Evolutionary conservation across 2,113 vertebrate species (phyloP).

Genomic region (Regulus satrapa): DNA sequence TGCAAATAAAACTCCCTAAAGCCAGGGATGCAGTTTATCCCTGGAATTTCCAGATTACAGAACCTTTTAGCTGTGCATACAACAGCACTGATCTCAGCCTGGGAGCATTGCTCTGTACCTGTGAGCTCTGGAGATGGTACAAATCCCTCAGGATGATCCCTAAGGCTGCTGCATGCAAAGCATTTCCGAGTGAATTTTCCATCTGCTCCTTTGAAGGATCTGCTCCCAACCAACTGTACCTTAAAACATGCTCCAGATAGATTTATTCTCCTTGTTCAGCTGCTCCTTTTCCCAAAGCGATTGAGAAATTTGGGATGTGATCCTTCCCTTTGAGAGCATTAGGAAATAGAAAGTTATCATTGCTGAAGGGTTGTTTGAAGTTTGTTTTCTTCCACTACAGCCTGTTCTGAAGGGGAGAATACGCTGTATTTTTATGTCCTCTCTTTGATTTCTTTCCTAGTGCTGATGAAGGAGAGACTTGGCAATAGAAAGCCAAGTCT

Average conservation of each 20-base stretch:
- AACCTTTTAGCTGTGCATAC: background rate
- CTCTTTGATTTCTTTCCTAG: background rate
- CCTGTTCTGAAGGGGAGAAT: background rate
- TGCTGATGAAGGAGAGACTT: background rate
- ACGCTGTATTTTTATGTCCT: background rate
- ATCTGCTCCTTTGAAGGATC: background rate
- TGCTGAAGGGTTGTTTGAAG: background rate
- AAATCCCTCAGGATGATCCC: background rate
- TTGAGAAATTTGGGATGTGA: background rate
- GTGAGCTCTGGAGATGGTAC: background rate
- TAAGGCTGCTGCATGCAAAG: background rate
- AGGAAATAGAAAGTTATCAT: background rate
- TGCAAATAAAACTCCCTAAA: background rate
- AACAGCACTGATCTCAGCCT: background rate
- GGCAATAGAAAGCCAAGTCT: background rate
- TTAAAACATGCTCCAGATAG: background rate
- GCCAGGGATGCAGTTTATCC: background rate
- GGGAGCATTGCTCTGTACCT: background rate
- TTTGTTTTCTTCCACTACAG: background rate
- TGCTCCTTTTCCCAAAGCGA: background rate
- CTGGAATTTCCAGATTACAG: background rate
- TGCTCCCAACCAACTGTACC: background rate
- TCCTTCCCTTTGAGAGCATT: background rate
- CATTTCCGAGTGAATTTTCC: background rate
- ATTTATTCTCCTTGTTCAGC: background rate